These are phyloP conservation scores for Cirrhinus mrigala DNA, from an alignment of 2,797 vertebrate genomes.

Conservation along the genomic window DNA sequence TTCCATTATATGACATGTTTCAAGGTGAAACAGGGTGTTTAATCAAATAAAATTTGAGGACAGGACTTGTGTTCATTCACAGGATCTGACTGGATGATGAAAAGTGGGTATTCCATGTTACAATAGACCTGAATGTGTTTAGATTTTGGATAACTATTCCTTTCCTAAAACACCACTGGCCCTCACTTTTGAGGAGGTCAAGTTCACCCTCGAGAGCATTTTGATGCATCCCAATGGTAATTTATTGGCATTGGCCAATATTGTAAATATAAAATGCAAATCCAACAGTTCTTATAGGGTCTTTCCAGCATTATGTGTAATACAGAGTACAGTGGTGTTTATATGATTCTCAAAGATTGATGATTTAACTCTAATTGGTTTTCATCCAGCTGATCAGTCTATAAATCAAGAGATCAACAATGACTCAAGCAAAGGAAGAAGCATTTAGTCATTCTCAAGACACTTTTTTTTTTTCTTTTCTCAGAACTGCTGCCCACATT, in stretches of 20 bases:
- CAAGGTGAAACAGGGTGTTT: not conserved
- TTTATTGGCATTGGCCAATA: not conserved
- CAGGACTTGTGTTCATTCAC: not conserved
- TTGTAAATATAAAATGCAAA: not conserved
- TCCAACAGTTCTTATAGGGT: not conserved
- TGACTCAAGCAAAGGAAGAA: conserved; percentile 10
- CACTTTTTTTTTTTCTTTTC: not conserved
- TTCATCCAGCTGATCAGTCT: conserved; percentile 12
- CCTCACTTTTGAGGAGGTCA: not conserved
- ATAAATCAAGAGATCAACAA: conserved; percentile 16
- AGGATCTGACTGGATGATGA: not conserved
- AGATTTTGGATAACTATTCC: not conserved
- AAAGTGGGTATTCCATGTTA: not conserved
- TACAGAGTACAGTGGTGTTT: not conserved
- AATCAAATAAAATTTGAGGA: not conserved
- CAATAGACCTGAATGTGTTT: not conserved
- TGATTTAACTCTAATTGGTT: conserved; percentile 16
- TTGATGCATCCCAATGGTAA: not conserved
- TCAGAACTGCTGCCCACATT: conserved; percentile 3
- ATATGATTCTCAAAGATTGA: conserved; percentile 8
- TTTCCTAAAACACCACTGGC: not conserved
- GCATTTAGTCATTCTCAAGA: conserved; percentile 22
- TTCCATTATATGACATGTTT: not conserved
- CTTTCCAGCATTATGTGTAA: not conserved
- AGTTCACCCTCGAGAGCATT: not conserved